Conservation (phyloP, 2,888 invertebrate species). For the Rosalia funebris region DNA sequence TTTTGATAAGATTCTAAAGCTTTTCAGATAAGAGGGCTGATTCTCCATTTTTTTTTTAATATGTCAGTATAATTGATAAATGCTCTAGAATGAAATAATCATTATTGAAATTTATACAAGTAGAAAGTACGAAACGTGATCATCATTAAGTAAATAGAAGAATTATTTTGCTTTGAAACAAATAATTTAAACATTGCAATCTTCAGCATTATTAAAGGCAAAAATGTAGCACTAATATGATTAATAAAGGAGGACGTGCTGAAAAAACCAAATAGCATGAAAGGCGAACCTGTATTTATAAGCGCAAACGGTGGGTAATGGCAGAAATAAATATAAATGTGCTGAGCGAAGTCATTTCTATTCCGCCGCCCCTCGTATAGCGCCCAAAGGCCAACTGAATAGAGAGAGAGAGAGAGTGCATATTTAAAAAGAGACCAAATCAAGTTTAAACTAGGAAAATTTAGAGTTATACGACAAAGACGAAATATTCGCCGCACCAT, state of each 20-base stretch:
- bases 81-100: too few relatives aligned
- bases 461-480: slow-evolving; percentile 52
- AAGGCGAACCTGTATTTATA: slow-evolving; percentile 6
- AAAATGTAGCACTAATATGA: too few relatives aligned
- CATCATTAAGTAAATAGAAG: neutral
- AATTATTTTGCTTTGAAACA: neutral
- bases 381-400: slow-evolving; percentile 41
- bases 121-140: slow-evolving; percentile 3
- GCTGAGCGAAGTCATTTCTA: neutral
- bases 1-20: too few relatives aligned
- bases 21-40: too few relatives aligned
- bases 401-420: slow-evolving; percentile 43
- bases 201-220: neutral
- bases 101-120: neutral
- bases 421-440: slow-evolving; percentile 56
- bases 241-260: neutral
- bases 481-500: slow-evolving; percentile 57
- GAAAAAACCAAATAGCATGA: slow-evolving; percentile 6
- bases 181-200: slow-evolving; percentile 1
- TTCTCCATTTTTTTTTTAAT: too few relatives aligned
- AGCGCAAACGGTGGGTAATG: slow-evolving; percentile 7
- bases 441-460: slow-evolving; percentile 58
- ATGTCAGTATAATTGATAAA: too few relatives aligned
- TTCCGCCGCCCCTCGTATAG: slow-evolving; percentile 25
- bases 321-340: neutral